Percentiles rank a stretch among this genome's conserved stretches.
These are phyloP conservation scores for Pollachius pollachius DNA, from an alignment of 2,113 vertebrate species.

Conservation along the genomic window DNA sequence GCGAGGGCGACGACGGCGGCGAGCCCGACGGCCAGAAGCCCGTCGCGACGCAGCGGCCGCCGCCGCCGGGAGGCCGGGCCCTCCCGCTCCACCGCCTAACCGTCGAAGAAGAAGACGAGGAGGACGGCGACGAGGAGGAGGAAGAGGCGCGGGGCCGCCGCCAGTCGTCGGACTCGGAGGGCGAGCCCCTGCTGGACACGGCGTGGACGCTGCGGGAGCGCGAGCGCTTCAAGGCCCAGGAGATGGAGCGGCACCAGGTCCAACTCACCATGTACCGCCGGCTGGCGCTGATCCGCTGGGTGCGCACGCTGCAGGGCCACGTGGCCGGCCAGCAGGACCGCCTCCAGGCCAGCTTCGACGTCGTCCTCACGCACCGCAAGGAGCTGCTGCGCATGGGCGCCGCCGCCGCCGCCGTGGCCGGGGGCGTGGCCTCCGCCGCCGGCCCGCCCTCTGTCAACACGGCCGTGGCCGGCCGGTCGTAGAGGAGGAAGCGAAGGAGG, in stretches of 20 bases:
- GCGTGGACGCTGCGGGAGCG: slow-evolving; percentile 87
- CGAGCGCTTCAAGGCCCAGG: slow-evolving; percentile 89
- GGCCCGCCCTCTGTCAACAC: slow-evolving; percentile 16
- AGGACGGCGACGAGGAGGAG: background rate
- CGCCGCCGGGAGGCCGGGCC: background rate
- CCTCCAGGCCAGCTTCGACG: slow-evolving; percentile 91
- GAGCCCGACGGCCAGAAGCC: background rate
- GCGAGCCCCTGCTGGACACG: slow-evolving; percentile 79
- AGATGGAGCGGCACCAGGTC: slow-evolving; percentile 94
- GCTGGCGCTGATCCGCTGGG: slow-evolving; percentile 91
- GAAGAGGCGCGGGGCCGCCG: slow-evolving; percentile 5
- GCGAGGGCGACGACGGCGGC: background rate
- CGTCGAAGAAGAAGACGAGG: no score
- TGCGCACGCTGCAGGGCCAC: slow-evolving; percentile 85
- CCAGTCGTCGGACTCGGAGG: slow-evolving; percentile 66
- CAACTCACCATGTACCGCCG: slow-evolving; percentile 97
- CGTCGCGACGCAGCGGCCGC: no score
- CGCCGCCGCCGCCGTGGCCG: slow-evolving; percentile 7
- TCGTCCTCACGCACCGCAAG: slow-evolving; percentile 93
- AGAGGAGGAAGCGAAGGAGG: background rate
- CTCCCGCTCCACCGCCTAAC: background rate
- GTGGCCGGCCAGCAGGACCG: slow-evolving; percentile 91
- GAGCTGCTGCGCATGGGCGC: slow-evolving; percentile 85
- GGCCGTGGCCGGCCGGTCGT: slow-evolving; percentile 71
- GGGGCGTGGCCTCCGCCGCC: slow-evolving; percentile 26